Base-by-base conservation (phyloP, 2,888 invertebrate genomes). In the Idaea straminata region DNA sequence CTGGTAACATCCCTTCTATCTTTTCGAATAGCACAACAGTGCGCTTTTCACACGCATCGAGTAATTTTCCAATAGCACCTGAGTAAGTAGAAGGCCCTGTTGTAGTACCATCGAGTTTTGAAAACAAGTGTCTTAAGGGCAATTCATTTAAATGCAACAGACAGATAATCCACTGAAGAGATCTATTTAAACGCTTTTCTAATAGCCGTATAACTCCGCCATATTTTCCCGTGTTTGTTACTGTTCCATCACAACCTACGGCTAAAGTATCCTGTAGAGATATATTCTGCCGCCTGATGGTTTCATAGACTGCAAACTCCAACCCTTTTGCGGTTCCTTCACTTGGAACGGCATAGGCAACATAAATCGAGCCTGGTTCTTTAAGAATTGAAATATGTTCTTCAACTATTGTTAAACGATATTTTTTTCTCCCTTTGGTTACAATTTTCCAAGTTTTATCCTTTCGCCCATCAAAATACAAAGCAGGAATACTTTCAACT, bases 1-100 rank as follows among this genome's bases (percentile, higher is more conserved):
- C n/a, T n/a, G n/a, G n/a, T n/a, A n/a, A n/a, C n/a, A n/a, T n/a
- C n/a, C n/a, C n/a, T n/a, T n/a, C n/a, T n/a, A n/a, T n/a, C n/a
- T n/a, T n/a, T n/a, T n/a, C n/a, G n/a, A n/a, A n/a, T n/a, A n/a
- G n/a, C n/a, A n/a, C n/a, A n/a, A n/a, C n/a, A n/a, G n/a, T n/a
- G n/a, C n/a, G n/a, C n/a, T n/a, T n/a, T n/a, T n/a, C n/a, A n/a
- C n/a, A n/a, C n/a, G n/a, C n/a, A n/a, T n/a, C n/a, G n/a, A n/a
- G n/a, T n/a, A n/a, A n/a, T n/a, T n/a, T n/a, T n/a, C n/a, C n/a
- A 25, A 80, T 72, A 61, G 73, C 66, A 6, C 78, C 77, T 34
- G 67, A 68, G 69, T 73, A 80, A n/a, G 62, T 62, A 61, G n/a
- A 61, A 47, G 78, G 77, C 15, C 78, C 78, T 38, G 70, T 68